Evolutionary conservation across 2,888 invertebrate genomes (phyloP), one percentile per base, ranked within the genome.

Genomic region (Vanessa cardui): DNA sequence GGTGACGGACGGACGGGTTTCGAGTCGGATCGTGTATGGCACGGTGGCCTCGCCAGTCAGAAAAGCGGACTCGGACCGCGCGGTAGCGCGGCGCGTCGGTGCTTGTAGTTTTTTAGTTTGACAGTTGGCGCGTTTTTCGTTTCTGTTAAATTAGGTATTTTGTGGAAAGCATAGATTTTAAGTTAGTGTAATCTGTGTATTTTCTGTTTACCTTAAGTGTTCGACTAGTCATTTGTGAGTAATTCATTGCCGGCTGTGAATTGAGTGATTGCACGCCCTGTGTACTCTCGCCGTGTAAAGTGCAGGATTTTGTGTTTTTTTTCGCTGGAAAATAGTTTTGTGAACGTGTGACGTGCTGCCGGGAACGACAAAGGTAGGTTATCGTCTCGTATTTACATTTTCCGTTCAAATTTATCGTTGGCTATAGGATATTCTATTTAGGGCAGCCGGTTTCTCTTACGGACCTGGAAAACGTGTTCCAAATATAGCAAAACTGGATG

Each of bases 31-130:
- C 66, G 72, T 62, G 70, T 65, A 58, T 80, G 82, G 78, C 58
- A 58, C 69, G 78, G 80, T 78, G 77, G 78, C 79, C 80, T 78
- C 78, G 76, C 74, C 87, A 91, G 92, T 92, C 90, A 87, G 86
- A 83, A 87, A 86, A 89, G 87, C 89, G 90, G 92, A 89, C 91
- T 91, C 91, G 83, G 81, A 84, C 86, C 88, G 92, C 89, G 90
- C 86, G 88, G 88, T 82, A 81, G 91, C 88, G 89, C 87, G 84
- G 86, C 83, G 87, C 86, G 87, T 87, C 83, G 92, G 91, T 92
- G 92, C 92, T 92, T 89, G 91, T 92, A 91, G 91, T 90, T 90
- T 90, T 90, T 92, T 91, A 90, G 89, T 89, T 91, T 92, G 91
- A 92, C 92, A 92, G 89, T 92, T 92, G 92, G 90, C 92, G 92